phyloP scores from a whole-genome alignment of 2,113 vertebrate genomes.

The Macrotus californicus region DNA sequence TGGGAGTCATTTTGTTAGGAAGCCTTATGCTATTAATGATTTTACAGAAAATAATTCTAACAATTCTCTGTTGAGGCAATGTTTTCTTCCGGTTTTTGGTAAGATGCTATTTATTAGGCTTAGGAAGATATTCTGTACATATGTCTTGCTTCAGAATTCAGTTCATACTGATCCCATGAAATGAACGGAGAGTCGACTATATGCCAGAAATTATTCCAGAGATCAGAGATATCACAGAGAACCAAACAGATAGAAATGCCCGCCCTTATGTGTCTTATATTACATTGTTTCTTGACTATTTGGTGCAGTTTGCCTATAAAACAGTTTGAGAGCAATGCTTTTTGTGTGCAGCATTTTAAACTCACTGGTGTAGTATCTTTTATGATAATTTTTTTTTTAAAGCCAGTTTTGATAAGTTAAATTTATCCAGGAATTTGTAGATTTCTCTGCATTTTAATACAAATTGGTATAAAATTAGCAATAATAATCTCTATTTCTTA shows the following conservation, averaged over 20 bases:
- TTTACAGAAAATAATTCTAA: not conserved
- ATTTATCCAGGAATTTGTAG: not conserved
- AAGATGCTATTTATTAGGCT: not conserved
- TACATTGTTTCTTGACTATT: not conserved
- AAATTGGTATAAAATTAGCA: not conserved
- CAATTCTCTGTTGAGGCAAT: not conserved
- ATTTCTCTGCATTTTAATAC: not conserved
- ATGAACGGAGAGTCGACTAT: not conserved
- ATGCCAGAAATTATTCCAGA: not conserved
- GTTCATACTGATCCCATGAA: not conserved
- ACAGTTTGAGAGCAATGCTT: not conserved
- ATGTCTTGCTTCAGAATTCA: not conserved
- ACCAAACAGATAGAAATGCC: not conserved
- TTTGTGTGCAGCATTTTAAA: not conserved
- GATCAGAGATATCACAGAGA: not conserved
- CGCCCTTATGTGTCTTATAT: not conserved
- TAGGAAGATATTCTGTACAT: not conserved
- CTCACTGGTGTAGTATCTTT: not conserved
- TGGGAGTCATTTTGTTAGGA: not conserved
- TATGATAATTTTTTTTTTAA: not conserved
- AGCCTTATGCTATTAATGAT: not conserved
- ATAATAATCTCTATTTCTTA: not conserved
- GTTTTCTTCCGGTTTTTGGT: not conserved
- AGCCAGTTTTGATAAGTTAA: not conserved
- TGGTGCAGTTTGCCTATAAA: not conserved